phyloP scores from a whole-genome alignment of 2,888 invertebrate species.

The Chrysolina americana region DNA sequence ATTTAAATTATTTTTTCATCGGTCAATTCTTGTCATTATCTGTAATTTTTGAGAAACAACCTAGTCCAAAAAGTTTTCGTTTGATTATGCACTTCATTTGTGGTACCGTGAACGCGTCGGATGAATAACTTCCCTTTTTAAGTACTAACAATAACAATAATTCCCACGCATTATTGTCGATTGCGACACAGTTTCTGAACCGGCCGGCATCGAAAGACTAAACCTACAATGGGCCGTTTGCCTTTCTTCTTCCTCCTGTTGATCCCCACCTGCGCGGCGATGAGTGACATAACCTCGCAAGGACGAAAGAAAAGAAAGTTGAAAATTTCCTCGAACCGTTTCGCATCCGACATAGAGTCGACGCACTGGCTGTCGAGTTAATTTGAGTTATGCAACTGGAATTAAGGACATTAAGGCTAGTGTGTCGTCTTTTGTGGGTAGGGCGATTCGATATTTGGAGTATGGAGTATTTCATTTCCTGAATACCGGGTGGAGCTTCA shows the following conservation, averaged over 20 bases:
- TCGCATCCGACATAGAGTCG: constrained; percentile 1
- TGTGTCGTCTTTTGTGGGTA: neutral
- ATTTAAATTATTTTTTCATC: too few relatives aligned
- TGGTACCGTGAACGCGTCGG: too few relatives aligned
- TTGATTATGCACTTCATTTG: too few relatives aligned
- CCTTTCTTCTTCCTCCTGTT: constrained; percentile 20
- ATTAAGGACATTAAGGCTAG: constrained; percentile 10
- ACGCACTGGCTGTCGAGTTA: neutral
- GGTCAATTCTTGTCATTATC: too few relatives aligned
- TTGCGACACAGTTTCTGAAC: neutral
- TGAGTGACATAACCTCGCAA: constrained; percentile 25
- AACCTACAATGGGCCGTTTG: neutral
- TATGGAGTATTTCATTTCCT: neutral
- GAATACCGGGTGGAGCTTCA: neutral
- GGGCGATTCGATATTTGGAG: constrained; percentile 14
- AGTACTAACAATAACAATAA: neutral
- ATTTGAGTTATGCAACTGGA: constrained; percentile 7
- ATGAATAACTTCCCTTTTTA: too few relatives aligned
- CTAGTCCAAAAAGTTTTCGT: too few relatives aligned
- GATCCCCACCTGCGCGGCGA: neutral
- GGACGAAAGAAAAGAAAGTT: constrained; percentile 46
- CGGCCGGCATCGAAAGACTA: neutral
- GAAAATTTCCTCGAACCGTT: constrained; percentile 21
- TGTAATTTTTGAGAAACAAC: too few relatives aligned
- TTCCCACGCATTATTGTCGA: neutral